These are phyloP conservation scores for Cyprinodon variegatus DNA, from an alignment of 2,113 vertebrate genomes.

Conservation along the genomic window DNA sequence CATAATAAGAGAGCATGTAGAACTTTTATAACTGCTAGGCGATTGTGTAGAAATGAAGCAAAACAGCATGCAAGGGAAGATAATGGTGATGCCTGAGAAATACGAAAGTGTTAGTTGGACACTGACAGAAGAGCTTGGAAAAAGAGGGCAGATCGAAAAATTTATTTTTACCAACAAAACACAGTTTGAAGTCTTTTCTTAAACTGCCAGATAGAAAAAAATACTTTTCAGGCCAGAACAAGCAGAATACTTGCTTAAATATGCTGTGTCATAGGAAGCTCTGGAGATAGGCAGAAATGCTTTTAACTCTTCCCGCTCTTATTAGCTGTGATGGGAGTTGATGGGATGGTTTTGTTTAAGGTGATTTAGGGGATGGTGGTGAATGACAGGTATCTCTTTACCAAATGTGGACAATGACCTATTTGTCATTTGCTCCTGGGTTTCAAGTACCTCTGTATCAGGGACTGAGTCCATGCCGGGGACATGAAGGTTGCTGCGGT, in stretches of 20 bases:
- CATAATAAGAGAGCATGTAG: not conserved
- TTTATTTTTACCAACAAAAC: constrained; percentile 49
- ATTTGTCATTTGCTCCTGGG: constrained; percentile 87
- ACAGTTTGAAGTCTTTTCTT: constrained; percentile 52
- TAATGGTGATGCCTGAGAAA: constrained; percentile 51
- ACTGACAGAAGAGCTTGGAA: constrained; percentile 18
- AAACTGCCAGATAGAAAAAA: not conserved
- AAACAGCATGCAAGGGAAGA: constrained; percentile 31
- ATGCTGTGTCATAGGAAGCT: constrained; percentile 91
- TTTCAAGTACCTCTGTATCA: constrained; percentile 97
- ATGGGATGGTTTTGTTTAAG: constrained; percentile 70
- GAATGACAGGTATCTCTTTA: constrained; percentile 88
- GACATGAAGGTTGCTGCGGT: constrained; percentile 98
- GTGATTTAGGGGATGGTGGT: constrained; percentile 57
- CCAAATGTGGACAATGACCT: constrained; percentile 97
- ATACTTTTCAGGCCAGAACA: constrained; percentile 3
- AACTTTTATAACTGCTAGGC: not conserved
- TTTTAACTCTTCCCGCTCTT: constrained; percentile 92
- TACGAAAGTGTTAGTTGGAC: constrained; percentile 65
- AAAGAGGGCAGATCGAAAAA: constrained; percentile 45
- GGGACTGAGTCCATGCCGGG: constrained; percentile 99
- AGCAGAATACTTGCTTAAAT: constrained; percentile 93
- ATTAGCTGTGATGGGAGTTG: constrained; percentile 80
- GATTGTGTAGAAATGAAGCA: not conserved
- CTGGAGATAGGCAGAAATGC: constrained; percentile 91